Conservation (phyloP, 2,113 vertebrate species). For the Dicentrarchus labrax region DNA sequence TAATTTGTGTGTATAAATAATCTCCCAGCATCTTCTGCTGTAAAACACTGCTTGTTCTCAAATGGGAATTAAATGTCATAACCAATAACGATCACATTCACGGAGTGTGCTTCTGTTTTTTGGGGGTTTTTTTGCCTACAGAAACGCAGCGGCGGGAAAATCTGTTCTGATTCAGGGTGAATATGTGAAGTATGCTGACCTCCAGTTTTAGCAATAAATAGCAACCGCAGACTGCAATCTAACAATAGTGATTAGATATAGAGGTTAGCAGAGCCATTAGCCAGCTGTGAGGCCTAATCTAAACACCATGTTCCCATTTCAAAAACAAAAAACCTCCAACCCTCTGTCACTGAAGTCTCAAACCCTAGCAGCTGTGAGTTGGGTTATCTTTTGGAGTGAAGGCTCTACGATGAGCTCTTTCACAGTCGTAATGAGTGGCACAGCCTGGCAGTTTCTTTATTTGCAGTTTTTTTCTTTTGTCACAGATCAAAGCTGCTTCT, state of each 20-base stretch:
- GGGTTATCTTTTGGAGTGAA: slow-evolving; percentile 34
- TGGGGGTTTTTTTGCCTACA: background rate
- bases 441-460: slow-evolving; percentile 24
- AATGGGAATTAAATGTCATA: slow-evolving; percentile 65
- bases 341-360: background rate
- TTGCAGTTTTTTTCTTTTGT: slow-evolving; percentile 13
- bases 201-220: slow-evolving; percentile 28
- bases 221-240: background rate
- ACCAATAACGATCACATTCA: slow-evolving; percentile 57
- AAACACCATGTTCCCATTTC: slow-evolving; percentile 1
- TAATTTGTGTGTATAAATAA: slow-evolving; percentile 51
- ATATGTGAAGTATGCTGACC: slow-evolving; percentile 2
- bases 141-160: background rate
- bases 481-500: slow-evolving; percentile 56
- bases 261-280: slow-evolving; percentile 12
- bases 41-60: slow-evolving; percentile 35
- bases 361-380: slow-evolving; percentile 38
- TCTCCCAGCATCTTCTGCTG: slow-evolving; percentile 41
- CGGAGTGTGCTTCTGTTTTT: slow-evolving; percentile 6
- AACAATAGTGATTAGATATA: slow-evolving; percentile 15
- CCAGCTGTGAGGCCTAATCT: slow-evolving; percentile 29
- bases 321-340: background rate
- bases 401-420: slow-evolving; percentile 24
- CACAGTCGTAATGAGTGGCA: slow-evolving; percentile 48
- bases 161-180: background rate